Evolutionary conservation across 2,888 invertebrate genomes (phyloP).

Genomic region (Tyria jacobaeae): DNA sequence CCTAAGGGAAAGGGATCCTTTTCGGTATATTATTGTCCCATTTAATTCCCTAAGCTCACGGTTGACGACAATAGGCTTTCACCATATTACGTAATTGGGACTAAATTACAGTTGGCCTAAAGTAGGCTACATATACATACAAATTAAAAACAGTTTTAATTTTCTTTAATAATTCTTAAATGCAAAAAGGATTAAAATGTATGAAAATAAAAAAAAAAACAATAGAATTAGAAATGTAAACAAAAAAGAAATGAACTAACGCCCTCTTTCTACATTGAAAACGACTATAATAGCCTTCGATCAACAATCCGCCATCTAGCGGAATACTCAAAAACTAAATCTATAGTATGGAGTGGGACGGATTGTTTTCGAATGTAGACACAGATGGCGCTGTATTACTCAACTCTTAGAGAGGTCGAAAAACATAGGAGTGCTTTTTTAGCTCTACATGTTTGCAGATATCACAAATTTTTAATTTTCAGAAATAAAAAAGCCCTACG

Average conservation of each 20-base stretch:
- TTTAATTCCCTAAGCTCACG: too few species aligned
- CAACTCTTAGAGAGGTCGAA: not conserved
- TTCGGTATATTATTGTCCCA: too few species aligned
- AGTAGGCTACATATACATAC: not conserved
- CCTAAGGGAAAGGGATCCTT: too few species aligned
- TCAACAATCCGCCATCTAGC: conserved; percentile 55
- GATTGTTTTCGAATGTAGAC: not conserved
- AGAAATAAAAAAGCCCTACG: too few species aligned
- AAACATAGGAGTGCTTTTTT: not conserved
- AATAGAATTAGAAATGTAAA: not conserved
- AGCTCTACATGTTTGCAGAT: not conserved
- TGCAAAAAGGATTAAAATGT: not conserved
- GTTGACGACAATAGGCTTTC: too few species aligned
- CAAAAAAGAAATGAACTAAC: conserved; percentile 7
- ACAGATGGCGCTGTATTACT: conserved; percentile 67
- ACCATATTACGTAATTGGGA: too few species aligned
- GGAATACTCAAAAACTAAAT: conserved; percentile 42
- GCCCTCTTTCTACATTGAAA: conserved; percentile 58
- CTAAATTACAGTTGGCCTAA: too few species aligned
- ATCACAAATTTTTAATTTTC: not conserved
- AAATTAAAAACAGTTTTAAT: not conserved
- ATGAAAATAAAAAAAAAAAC: not conserved
- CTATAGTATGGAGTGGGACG: not conserved
- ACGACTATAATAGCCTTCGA: conserved; percentile 32
- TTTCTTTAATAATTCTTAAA: not conserved